Evolutionary conservation across 2,888 invertebrate genomes (phyloP).

Genomic region (Ectemnius continuus): DNA sequence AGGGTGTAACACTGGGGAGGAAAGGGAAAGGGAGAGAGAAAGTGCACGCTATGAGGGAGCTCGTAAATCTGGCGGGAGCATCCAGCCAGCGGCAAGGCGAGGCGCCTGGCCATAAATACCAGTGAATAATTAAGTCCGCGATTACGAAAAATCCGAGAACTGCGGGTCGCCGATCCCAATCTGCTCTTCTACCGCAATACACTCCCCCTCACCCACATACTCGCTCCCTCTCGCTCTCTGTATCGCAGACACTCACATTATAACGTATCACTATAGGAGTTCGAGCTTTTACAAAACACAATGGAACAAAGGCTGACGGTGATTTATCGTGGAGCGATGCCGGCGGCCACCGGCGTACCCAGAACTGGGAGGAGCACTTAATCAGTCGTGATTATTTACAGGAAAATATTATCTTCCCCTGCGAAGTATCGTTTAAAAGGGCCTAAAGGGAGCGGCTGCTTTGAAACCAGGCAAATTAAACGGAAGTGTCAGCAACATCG

Average conservation of each 20-base stretch:
- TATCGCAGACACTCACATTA: not conserved
- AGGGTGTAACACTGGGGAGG: not conserved
- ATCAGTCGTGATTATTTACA: constrained; percentile 1
- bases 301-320: not conserved
- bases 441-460: too few species aligned
- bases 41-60: not conserved
- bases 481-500: constrained; percentile 8
- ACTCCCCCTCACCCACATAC: not conserved
- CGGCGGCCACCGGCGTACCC: not conserved
- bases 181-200: not conserved
- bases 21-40: not conserved
- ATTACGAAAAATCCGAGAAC: constrained; percentile 7
- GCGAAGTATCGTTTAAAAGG: not conserved
- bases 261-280: not conserved
- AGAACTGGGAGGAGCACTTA: not conserved
- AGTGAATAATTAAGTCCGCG: constrained; percentile 7
- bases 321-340: constrained; percentile 1
- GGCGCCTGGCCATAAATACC: constrained; percentile 1
- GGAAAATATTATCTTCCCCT: not conserved
- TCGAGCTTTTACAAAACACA: constrained; percentile 1
- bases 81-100: not conserved
- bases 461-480: not conserved
- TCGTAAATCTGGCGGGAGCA: not conserved
- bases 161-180: constrained; percentile 1
- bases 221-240: not conserved